Conservation (phyloP, 2,888 invertebrate species). For the Saturnia japonica region DNA sequence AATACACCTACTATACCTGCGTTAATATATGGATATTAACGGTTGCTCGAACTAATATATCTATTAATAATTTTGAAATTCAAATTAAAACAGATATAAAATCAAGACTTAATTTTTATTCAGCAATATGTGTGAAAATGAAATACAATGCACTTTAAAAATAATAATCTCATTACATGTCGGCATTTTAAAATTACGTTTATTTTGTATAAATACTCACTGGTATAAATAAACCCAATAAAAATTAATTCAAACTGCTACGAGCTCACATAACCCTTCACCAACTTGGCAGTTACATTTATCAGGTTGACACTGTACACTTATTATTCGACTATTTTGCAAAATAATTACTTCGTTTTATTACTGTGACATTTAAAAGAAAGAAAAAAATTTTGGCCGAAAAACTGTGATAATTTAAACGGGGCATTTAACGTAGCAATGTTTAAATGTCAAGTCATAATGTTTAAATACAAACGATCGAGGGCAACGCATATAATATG, state of each 20-base stretch:
- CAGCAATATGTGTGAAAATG: neutral
- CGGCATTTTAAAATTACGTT: neutral
- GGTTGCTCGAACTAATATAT: too few species aligned
- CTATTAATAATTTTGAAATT: too few species aligned
- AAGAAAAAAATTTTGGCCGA: conserved; percentile 29
- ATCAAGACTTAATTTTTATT: neutral
- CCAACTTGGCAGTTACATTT: conserved; percentile 2
- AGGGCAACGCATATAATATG: conserved; percentile 24
- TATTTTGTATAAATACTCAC: neutral
- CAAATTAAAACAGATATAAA: neutral
- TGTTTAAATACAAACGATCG: conserved; percentile 27
- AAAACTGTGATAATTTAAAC: conserved; percentile 18
- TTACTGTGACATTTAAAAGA: conserved; percentile 35
- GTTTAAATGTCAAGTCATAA: conserved; percentile 39
- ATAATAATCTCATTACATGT: neutral
- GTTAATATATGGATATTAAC: too few species aligned
- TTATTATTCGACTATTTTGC: conserved; percentile 23
- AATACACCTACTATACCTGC: too few species aligned
- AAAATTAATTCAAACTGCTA: conserved; percentile 9
- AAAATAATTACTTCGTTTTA: conserved; percentile 26
- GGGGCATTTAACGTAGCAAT: conserved; percentile 26
- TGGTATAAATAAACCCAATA: neutral
- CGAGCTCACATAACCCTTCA: neutral
- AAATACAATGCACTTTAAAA: neutral
- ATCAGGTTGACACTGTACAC: conserved; percentile 24